Evolutionary conservation across 2,797 vertebrate species (phyloP).

Genomic region (Anguilla megastoma): DNA sequence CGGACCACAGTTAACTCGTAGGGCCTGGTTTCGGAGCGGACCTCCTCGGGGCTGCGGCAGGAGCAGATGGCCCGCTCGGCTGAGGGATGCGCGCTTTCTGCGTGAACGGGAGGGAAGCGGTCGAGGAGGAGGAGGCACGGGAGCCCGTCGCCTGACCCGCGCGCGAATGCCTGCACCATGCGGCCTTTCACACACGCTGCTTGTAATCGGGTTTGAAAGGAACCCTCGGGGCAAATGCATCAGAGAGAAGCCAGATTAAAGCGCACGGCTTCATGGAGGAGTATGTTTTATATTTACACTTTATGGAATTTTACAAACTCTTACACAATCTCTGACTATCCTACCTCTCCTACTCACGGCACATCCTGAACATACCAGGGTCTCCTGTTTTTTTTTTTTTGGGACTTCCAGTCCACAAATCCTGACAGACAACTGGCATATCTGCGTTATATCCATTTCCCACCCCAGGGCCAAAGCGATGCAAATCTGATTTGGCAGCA

Average conservation of each 20-base stretch:
- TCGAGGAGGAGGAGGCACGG: not conserved
- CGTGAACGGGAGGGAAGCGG: conserved; percentile 13
- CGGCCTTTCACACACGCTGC: conserved; percentile 25
- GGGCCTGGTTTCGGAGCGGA: conserved; percentile 25
- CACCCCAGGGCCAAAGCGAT: not conserved
- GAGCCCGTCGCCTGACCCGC: conserved; percentile 18
- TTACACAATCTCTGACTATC: not conserved
- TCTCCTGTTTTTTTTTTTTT: conserved; percentile 11
- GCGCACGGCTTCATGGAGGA: conserved; percentile 20
- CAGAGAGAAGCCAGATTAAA: conserved; percentile 30
- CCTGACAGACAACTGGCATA: conserved; percentile 36
- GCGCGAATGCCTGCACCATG: not conserved
- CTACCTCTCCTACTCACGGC: conserved; percentile 28
- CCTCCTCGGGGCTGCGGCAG: conserved; percentile 42
- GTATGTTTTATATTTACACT: not conserved
- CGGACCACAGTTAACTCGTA: not conserved
- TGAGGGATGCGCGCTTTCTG: conserved; percentile 36
- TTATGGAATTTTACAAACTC: not conserved
- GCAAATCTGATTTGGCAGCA: conserved; percentile 38
- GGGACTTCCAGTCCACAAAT: conserved; percentile 21
- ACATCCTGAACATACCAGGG: not conserved
- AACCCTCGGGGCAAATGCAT: conserved; percentile 34
- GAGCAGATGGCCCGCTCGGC: conserved; percentile 30
- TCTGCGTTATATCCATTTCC: conserved; percentile 38
- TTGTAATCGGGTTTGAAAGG: conserved; percentile 41